These are phyloP conservation scores for Embiotoca jacksoni DNA, from an alignment of 2,113 vertebrate genomes.

Conservation along the genomic window DNA sequence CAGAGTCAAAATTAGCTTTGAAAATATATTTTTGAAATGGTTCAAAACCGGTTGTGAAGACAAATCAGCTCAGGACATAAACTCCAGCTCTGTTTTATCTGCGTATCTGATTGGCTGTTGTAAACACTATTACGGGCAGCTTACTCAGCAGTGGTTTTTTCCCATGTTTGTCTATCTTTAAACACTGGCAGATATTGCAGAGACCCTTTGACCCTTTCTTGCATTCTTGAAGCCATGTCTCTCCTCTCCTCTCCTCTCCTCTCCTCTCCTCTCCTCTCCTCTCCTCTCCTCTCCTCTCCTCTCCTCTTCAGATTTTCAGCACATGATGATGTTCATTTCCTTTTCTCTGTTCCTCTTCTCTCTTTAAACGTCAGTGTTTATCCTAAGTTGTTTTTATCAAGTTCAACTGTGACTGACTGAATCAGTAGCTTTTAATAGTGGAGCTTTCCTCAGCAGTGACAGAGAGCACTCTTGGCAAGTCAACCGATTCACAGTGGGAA, in stretches of 20 bases:
- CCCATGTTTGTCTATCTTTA: constrained; percentile 53
- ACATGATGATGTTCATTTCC: no score
- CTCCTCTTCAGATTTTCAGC: not conserved
- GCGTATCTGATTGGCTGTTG: constrained; percentile 38
- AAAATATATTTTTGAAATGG: not conserved
- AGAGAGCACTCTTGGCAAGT: no score
- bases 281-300: constrained; percentile 1
- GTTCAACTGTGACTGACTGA: no score
- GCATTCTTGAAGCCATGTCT: constrained; percentile 40
- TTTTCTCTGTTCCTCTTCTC: not conserved
- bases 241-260: not conserved
- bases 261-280: constrained; percentile 4
- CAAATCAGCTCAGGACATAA: constrained; percentile 45
- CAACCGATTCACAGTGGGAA: no score
- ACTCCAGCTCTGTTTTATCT: constrained; percentile 30
- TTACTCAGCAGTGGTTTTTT: constrained; percentile 54
- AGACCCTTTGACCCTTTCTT: constrained; percentile 44
- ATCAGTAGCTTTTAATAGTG: no score
- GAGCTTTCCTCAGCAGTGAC: not conserved
- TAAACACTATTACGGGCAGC: constrained; percentile 54
- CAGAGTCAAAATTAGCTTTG: not conserved
- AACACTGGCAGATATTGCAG: constrained; percentile 30
- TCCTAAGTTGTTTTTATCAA: no score
- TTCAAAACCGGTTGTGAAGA: not conserved
- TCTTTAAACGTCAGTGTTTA: not conserved